A percentile compares a stretch with the other conserved stretches of the same genome.
These are phyloP conservation scores for Stegostoma tigrinum DNA, from an alignment of 2,113 vertebrate genomes.

Conservation along the genomic window DNA sequence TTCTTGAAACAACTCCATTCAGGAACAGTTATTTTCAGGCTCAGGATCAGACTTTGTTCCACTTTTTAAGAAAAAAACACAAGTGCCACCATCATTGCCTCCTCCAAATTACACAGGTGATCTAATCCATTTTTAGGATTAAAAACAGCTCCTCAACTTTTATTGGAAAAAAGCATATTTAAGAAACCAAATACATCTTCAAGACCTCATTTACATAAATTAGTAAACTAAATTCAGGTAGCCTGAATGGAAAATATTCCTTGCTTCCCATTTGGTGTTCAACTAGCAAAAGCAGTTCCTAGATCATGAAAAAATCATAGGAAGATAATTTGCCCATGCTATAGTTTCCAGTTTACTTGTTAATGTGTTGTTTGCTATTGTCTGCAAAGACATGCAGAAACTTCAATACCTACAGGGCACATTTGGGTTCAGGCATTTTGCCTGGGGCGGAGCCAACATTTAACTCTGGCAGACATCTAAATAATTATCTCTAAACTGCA, in stretches of 20 bases:
- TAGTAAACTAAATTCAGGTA: no score
- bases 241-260: background rate
- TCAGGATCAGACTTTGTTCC: background rate
- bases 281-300: background rate
- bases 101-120: background rate
- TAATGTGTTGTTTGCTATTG: no score
- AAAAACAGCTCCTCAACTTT: background rate
- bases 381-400: background rate
- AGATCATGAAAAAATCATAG: background rate
- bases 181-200: background rate
- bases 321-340: background rate
- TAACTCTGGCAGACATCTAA: slow-evolving; percentile 5
- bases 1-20: background rate
- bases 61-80: no score
- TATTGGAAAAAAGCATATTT: background rate
- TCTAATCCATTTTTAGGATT: background rate
- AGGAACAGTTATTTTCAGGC: background rate
- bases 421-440: background rate
- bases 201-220: background rate
- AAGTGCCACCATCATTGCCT: no score
- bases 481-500: slow-evolving; percentile 1
- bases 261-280: no score
- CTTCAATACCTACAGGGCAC: background rate
- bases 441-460: background rate
- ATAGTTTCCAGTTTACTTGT: background rate